These are phyloP conservation scores for Ctenopoma multispine DNA, from an alignment of 2,797 vertebrate species.

Conservation along the genomic window DNA sequence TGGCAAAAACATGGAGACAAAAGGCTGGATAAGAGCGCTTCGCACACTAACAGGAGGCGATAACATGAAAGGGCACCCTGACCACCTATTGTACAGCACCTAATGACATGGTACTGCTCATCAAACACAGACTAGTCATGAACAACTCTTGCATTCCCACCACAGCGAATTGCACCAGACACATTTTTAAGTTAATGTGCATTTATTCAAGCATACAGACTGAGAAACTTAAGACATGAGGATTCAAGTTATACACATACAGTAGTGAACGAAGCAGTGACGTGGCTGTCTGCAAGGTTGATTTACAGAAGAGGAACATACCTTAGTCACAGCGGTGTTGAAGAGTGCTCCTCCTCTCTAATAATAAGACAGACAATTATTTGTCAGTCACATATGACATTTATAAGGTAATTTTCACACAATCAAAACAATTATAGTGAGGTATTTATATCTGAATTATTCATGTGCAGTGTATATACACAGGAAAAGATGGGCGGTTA, in stretches of 20 bases:
- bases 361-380: conserved; percentile 55
- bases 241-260: conserved; percentile 10
- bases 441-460: background rate
- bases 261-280: background rate
- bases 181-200: background rate
- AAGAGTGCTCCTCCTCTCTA: conserved; percentile 91
- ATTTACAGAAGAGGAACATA: conserved; percentile 83
- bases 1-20: conserved; percentile 76
- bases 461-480: conserved; percentile 1
- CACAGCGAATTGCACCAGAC: conserved; percentile 10
- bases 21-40: conserved; percentile 67
- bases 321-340: conserved; percentile 95
- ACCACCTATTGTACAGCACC: conserved; percentile 60
- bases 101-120: conserved; percentile 31
- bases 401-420: conserved; percentile 7
- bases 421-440: background rate
- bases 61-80: conserved; percentile 66
- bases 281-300: background rate
- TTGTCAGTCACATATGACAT: conserved; percentile 16
- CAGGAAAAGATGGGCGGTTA: background rate
- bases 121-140: conserved; percentile 29
- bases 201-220: background rate
- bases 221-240: background rate
- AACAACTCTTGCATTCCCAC: conserved; percentile 24
- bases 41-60: conserved; percentile 51